Base-by-base conservation (phyloP, 2,113 vertebrate species). In the Oncorhynchus keta region DNA sequence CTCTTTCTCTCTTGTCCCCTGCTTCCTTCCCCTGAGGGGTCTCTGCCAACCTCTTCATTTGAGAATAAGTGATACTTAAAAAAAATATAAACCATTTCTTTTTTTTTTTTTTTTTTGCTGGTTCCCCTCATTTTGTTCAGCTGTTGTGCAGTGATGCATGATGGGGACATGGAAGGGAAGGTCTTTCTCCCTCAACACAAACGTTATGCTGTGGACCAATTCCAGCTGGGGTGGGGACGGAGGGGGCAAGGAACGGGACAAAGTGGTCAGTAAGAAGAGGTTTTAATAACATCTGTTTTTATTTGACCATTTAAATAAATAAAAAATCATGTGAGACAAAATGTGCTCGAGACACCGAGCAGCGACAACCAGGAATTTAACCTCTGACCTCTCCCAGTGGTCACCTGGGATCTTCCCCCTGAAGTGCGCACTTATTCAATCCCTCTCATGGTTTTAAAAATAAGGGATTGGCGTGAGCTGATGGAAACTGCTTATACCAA, bases 121-220 rank as follows among this genome's bases (percentile, higher is more conserved):
- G 68, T 79, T 45, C 39, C 9, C 83, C 7, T 70, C 39, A 76
- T 78, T 61, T 72, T 79, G 77, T 80, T 84, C 79, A 84, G 74
- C 77, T 88, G 68, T 83, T 88, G 81, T 49, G 39, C 39, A 45
- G 39, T 45, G 84, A 86, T 88, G 83, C 87, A 88, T 89, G 81
- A 83, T 87, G 83, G 84, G 84, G 86, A 81, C 76, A 68, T 61
- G 39, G 39, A 45, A 45, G 39, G 39, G 8, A 75, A 65, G 78
- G 91, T 91, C 55, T 75, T 82, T 86, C 84, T 84, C 76, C 83
- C 81, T 81, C 71, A 68, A 72, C 73, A 74, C 61, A 82, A 88
- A 87, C 91, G 92, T 94, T 45, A 45, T 45, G 96, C 93, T 97
- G 94, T 94, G 96, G 97, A 97, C 96, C 96, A 97, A 95, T 95